Conservation (phyloP, 2,888 invertebrate species). For the Bembecia ichneumoniformis region DNA sequence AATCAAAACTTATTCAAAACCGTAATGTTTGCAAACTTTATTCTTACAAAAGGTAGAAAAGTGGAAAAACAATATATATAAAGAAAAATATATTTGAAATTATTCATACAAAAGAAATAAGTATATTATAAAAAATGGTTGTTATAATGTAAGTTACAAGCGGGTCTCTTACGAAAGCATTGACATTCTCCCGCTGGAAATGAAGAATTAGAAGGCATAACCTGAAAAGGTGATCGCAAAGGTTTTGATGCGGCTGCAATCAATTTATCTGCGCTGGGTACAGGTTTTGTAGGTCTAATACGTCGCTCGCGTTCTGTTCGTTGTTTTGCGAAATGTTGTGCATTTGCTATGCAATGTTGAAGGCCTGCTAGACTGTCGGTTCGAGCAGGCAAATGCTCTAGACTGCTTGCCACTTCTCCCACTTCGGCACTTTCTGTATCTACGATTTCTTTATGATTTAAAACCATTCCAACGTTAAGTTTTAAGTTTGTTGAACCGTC, state of each 20-base stretch:
- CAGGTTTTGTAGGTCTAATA: constrained; percentile 23
- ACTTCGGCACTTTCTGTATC: constrained; percentile 51
- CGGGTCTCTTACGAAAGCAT: constrained; percentile 31
- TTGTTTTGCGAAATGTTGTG: constrained; percentile 34
- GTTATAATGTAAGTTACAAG: constrained; percentile 36
- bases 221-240: constrained; percentile 24
- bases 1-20: no score
- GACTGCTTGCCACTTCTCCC: constrained; percentile 33
- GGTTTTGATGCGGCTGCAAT: constrained; percentile 32
- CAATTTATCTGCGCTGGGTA: constrained; percentile 37
- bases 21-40: no score
- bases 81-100: constrained; percentile 6
- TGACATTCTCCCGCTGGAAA: constrained; percentile 10
- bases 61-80: neutral
- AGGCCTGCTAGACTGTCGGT: constrained; percentile 49
- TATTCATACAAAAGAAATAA: constrained; percentile 1
- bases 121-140: constrained; percentile 29
- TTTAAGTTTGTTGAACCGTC: constrained; percentile 53
- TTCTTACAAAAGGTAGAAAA: no score
- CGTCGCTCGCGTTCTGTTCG: constrained; percentile 35
- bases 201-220: constrained; percentile 9
- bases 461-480: constrained; percentile 60
- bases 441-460: constrained; percentile 64
- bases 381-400: constrained; percentile 28
- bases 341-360: constrained; percentile 39